Percentiles rank a stretch among this genome's conserved stretches.
phyloP scores from a whole-genome alignment of 2,888 invertebrate species.

The Caenorhabditis imperialis region DNA sequence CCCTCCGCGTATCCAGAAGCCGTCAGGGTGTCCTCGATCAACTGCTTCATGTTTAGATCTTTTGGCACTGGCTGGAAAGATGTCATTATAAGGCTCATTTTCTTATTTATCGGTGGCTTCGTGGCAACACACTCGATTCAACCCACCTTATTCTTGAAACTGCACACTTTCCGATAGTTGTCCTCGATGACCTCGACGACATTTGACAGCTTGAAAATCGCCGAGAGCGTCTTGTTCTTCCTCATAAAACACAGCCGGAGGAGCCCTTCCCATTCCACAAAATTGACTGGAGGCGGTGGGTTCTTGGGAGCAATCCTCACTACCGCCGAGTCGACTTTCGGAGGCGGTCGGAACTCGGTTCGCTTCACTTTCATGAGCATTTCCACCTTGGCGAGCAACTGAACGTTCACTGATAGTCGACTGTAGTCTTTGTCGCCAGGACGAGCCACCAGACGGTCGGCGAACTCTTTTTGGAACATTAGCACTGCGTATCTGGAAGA shows the following conservation, averaged over 20 bases:
- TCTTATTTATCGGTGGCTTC: constrained; percentile 1
- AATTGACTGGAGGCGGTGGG: constrained; percentile 85
- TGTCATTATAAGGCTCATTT: no score
- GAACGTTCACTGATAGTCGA: constrained; percentile 94
- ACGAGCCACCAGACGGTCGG: constrained; percentile 93
- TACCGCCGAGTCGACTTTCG: constrained; percentile 97
- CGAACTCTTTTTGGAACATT: constrained; percentile 99
- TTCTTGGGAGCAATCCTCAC: constrained; percentile 96
- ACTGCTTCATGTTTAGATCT: constrained; percentile 88
- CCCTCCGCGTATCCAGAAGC: constrained; percentile 84
- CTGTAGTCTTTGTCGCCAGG: constrained; percentile 98
- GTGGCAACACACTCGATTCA: no score
- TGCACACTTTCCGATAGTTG: constrained; percentile 91
- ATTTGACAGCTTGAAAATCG: constrained; percentile 86
- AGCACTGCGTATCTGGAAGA: constrained; percentile 90
- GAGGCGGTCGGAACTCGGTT: constrained; percentile 98
- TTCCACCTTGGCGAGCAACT: constrained; percentile 93
- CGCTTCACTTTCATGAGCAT: constrained; percentile 86
- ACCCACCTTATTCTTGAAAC: constrained; percentile 86
- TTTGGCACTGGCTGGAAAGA: constrained; percentile 84
- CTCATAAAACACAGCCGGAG: constrained; percentile 93
- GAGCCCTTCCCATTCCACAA: constrained; percentile 94
- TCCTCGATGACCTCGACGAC: constrained; percentile 87
- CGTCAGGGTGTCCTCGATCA: constrained; percentile 85
- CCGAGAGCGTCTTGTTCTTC: constrained; percentile 95